Evolutionary conservation across 2,888 invertebrate species (phyloP), one percentile per base, ranked within the genome.

Genomic region (Acleris emargana): DNA sequence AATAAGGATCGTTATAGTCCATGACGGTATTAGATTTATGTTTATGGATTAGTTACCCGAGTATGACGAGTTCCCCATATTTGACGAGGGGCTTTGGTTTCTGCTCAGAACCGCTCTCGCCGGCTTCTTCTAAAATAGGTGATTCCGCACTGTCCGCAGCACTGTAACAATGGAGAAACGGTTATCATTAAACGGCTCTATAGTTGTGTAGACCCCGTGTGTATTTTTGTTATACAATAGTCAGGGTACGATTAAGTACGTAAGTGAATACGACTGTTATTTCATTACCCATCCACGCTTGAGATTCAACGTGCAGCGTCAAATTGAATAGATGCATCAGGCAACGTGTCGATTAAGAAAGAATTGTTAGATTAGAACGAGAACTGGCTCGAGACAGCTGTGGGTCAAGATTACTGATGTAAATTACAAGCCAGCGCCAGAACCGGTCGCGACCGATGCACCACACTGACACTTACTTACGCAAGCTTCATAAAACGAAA

Each of bases 51-150:
- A 93, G 95, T 95, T 91, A 98, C 96, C 99, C 98, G 88, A 98
- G 95, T 89, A 98, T 97, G 87, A 98, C 97, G 88, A 98, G 95
- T 94, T 98, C 98, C 78, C 98, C 98, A 93, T 97, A 98, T 94
- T 97, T 97, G 82, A 96, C 93, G 76, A 94, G 93, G 74, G 94
- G 95, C 88, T 96, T 96, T 71, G 96, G 96, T 88, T 97, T 97
- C 82, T 92, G 93, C 80, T 97, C 96, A 72, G 95, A 94, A 81
- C 95, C 95, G 83, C 95, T 95, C 86, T 94, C 94, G 84, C 95
- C 94, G 78, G 95, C 95, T 89, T 96, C 96, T 87, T 95, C 96
- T 85, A 96, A 93, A 86, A 96, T 95, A 81, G 96, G 95, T 85
- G 96, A 95, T 86, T 96, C 96, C 86, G 93, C 89, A 88, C 91